Percentiles rank a stretch among this genome's conserved stretches.
Conservation (phyloP, 2,113 vertebrate genomes). For the Labrus mixtus region DNA sequence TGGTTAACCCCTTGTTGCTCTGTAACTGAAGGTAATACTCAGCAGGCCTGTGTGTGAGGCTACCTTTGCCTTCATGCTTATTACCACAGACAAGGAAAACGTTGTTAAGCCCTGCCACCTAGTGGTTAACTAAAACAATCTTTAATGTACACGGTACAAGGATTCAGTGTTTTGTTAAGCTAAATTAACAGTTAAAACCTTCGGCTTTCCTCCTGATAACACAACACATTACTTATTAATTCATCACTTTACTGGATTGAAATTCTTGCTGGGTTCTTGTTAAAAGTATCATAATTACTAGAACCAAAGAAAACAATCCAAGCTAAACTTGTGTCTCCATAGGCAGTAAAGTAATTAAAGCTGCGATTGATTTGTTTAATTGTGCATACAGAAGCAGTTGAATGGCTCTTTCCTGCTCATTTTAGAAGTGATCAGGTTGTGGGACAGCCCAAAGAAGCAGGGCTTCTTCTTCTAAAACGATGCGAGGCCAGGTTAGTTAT, state of each 20-base stretch:
- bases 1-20: background rate
- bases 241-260: background rate
- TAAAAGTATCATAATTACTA: background rate
- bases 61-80: background rate
- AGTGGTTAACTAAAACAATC: constrained; percentile 37
- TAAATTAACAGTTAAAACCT: no score
- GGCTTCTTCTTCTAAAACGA: no score
- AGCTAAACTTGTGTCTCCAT: background rate
- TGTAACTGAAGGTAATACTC: constrained; percentile 3
- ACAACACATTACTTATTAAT: background rate
- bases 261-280: background rate
- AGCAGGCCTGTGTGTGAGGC: background rate
- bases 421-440: no score
- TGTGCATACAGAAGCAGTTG: no score
- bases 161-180: background rate
- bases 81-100: background rate
- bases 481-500: no score
- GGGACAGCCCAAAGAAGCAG: no score
- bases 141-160: background rate
- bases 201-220: background rate
- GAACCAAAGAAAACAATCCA: background rate
- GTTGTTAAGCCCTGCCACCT: constrained; percentile 69
- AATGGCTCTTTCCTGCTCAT: no score
- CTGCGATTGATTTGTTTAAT: no score
- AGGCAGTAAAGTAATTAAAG: no score